phyloP scores from a whole-genome alignment of 2,888 invertebrate species.

The Diaprepes abbreviatus region DNA sequence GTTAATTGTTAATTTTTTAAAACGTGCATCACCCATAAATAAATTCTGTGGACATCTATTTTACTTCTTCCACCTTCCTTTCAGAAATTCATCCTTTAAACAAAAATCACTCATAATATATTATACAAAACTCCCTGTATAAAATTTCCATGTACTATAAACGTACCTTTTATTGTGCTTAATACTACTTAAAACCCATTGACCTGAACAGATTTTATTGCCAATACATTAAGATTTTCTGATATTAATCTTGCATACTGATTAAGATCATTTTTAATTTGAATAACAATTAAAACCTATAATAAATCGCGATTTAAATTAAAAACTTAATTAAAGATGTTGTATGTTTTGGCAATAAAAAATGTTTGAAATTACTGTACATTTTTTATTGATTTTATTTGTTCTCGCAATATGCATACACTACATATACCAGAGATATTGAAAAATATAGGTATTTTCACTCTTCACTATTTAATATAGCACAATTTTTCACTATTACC shows the following conservation, averaged over 20 bases:
- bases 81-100: too few relatives aligned
- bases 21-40: too few relatives aligned
- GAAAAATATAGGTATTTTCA: too few relatives aligned
- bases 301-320: constrained; percentile 14
- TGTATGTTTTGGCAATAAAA: constrained; percentile 25
- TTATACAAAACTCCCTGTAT: too few relatives aligned
- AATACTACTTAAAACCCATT: background rate
- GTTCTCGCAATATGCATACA: too few relatives aligned
- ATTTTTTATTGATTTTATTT: background rate
- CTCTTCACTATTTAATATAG: too few relatives aligned
- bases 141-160: background rate
- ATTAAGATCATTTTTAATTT: constrained; percentile 26
- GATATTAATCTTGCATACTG: constrained; percentile 14
- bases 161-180: background rate
- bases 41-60: too few relatives aligned
- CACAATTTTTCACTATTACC: too few relatives aligned
- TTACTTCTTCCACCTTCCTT: too few relatives aligned
- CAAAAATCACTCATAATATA: too few relatives aligned
- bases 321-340: constrained; percentile 25
- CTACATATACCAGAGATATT: too few relatives aligned
- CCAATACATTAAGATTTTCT: background rate
- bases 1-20: too few relatives aligned
- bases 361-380: constrained; percentile 4
- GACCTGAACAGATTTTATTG: background rate
- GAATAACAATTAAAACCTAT: constrained; percentile 19